Evolutionary conservation across 2,797 vertebrate genomes (phyloP), one percentile per base, ranked within the genome.

Genomic region (Fistularia tabacaria): DNA sequence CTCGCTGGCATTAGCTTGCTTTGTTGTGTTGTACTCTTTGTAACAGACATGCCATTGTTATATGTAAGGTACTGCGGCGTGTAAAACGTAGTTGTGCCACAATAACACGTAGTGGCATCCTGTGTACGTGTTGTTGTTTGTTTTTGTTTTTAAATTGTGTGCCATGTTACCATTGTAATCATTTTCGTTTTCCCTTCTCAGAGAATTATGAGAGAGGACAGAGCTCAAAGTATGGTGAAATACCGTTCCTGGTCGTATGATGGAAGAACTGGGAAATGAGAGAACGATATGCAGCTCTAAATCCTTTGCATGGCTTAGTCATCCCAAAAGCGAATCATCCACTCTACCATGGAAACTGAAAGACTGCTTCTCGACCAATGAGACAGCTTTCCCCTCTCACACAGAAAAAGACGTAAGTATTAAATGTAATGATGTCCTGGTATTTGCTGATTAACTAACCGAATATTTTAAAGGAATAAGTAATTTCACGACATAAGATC

Each of bases 301-400:
- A 77, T 87, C 92, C 0, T 80, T 90, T 49, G 85, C 90, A 90
- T 95, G 94, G 93, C 88, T 92, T 75, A 89, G 77, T 78, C 86
- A 38, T 54, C 79, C 91, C 78, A 89, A 93, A 84, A 87, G 92
- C 15, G 88, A 94, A 81, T 86, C 86, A 66, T 92, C 93, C 59
- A 91, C 90, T 71, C 93, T 92, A 88, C 89, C 94, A 72, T 97
- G 95, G 94, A 96, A 94, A 85, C 90, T 96, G 69, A 91, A 94
- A 86, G 88, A 94, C 83, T 94, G 95, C 86, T 97, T 96, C 87
- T 92, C 93, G 79, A 81, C 88, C 88, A 83, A 87, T 83, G 92
- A 94, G 54, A 90, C 93, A 64, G 83, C 81, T 40, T 76, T 90
- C 41, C 77, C 65, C 53, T 57, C 87, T 64, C 88, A 84, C 68